phyloP scores from a whole-genome alignment of 2,113 vertebrate genomes.

The Perca fluviatilis region DNA sequence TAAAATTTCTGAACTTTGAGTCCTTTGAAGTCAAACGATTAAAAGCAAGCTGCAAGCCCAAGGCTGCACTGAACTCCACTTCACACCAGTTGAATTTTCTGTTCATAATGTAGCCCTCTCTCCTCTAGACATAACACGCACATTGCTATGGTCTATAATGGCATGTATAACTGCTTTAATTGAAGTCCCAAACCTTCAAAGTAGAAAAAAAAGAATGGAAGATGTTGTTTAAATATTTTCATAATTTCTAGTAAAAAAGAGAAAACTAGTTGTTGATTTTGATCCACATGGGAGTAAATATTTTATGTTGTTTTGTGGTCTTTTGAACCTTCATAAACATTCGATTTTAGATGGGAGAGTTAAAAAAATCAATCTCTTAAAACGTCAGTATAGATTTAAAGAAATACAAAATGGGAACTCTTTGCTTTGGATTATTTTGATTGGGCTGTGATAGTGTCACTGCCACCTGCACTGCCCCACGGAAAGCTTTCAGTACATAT shows the following conservation, averaged over 20 bases:
- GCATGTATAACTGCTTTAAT: neutral
- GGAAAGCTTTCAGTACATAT: conserved; percentile 37
- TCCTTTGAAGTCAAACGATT: conserved; percentile 66
- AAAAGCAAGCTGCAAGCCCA: conserved; percentile 28
- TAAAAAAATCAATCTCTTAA: neutral
- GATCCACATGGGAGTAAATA: neutral
- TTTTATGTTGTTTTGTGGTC: neutral
- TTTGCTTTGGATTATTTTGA: conserved; percentile 17
- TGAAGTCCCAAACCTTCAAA: neutral
- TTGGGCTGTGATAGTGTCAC: neutral
- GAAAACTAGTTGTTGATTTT: neutral
- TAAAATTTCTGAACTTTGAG: conserved; percentile 56
- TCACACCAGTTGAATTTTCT: conserved; percentile 34
- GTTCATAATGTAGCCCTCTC: conserved; percentile 2
- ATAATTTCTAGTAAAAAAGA: too few species aligned
- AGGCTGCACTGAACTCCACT: conserved; percentile 43
- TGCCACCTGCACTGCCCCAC: conserved; percentile 27
- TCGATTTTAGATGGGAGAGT: neutral
- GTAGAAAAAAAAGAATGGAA: too few species aligned
- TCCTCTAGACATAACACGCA: conserved; percentile 7
- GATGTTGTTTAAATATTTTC: too few species aligned
- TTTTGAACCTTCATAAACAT: neutral
- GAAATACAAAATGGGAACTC: neutral
- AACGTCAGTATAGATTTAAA: neutral
- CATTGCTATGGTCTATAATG: neutral